A percentile compares a stretch with the other conserved stretches of the same genome.
Conservation (phyloP, 2,113 vertebrate species). For the Dunckerocampus dactyliophorus region DNA sequence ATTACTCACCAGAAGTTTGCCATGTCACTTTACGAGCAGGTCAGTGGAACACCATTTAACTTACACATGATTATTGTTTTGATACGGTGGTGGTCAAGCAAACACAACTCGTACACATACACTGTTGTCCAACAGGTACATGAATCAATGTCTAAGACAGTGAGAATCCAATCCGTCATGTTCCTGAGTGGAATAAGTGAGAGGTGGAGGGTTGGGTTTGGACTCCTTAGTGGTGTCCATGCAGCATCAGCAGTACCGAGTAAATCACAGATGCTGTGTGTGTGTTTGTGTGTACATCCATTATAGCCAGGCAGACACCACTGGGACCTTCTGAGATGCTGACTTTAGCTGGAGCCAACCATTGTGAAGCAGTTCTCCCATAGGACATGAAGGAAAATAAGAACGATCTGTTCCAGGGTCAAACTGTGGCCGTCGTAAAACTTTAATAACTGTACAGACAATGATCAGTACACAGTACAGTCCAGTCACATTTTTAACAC, state of each 20-base stretch:
- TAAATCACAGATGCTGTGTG: constrained; percentile 35
- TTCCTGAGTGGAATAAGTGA: constrained; percentile 41
- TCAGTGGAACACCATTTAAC: constrained; percentile 40
- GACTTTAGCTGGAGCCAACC: constrained; percentile 24
- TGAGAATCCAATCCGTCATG: constrained; percentile 56
- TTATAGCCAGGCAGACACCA: constrained; percentile 15
- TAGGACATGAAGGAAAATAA: neutral
- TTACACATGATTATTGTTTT: neutral
- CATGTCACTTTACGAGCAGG: constrained; percentile 96
- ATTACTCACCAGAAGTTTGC: constrained; percentile 98
- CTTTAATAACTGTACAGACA: no score
- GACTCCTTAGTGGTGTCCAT: constrained; percentile 27
- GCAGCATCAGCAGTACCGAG: constrained; percentile 19
- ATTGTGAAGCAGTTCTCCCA: constrained; percentile 14
- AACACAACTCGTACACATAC: neutral
- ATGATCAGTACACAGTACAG: no score
- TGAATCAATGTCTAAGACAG: constrained; percentile 52
- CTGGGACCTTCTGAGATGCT: constrained; percentile 22
- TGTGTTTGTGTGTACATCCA: constrained; percentile 25
- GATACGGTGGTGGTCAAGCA: neutral
- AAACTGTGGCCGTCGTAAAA: neutral
- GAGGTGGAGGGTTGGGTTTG: constrained; percentile 6
- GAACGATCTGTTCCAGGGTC: neutral
- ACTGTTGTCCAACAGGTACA: constrained; percentile 12
- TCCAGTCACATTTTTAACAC: no score